Evolutionary conservation across 2,113 vertebrate genomes (phyloP).

Genomic region (Peromyscus maniculatus): DNA sequence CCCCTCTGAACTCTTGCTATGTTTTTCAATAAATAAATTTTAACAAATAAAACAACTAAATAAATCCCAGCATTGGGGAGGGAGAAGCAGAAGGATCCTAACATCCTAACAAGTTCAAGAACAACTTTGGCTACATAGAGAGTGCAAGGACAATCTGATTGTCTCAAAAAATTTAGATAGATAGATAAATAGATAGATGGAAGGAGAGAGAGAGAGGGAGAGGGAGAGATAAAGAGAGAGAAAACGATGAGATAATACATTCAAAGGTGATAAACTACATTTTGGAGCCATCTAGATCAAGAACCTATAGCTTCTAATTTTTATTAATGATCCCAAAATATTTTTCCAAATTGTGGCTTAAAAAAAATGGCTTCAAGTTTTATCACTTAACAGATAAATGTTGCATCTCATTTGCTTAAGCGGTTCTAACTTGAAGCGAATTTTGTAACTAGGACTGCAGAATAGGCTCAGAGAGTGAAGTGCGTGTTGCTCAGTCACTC

Average conservation of each 20-base stretch:
- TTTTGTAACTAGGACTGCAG: neutral
- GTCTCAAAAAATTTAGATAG: neutral
- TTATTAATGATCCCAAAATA: neutral
- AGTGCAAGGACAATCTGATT: neutral
- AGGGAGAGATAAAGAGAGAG: neutral
- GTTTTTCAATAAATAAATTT: neutral
- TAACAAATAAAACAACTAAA: neutral
- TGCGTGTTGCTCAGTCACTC: neutral
- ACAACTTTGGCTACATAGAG: neutral
- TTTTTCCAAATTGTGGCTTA: constrained; percentile 25
- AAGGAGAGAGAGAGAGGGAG: neutral
- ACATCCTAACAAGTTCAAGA: neutral
- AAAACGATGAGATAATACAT: neutral
- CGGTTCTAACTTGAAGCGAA: neutral
- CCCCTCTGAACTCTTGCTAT: neutral
- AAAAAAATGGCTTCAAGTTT: neutral
- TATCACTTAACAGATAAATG: neutral
- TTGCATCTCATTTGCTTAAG: neutral
- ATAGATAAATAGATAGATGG: neutral
- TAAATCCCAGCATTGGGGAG: neutral
- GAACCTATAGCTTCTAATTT: constrained; percentile 6
- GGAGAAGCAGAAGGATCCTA: neutral
- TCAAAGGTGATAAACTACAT: neutral
- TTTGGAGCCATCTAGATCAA: neutral
- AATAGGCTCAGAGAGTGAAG: neutral